Percentiles rank a stretch among this genome's conserved stretches.
Conservation (phyloP, 2,888 invertebrate genomes). For the Oligia latruncula region DNA sequence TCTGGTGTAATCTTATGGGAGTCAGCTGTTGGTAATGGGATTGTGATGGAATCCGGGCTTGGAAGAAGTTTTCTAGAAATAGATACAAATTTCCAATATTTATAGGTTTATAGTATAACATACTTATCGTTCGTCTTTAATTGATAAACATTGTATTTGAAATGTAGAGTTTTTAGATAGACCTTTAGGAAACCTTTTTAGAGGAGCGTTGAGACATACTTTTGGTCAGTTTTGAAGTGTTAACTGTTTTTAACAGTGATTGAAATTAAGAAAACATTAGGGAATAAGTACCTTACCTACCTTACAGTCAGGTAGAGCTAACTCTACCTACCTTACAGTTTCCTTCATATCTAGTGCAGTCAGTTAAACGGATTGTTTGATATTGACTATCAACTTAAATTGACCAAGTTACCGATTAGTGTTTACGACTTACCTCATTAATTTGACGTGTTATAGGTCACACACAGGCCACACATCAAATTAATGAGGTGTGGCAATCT, state of each 20-base stretch:
- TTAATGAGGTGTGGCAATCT: too few relatives aligned
- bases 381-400: neutral
- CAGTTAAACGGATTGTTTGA: neutral
- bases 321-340: neutral
- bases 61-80: slow-evolving; percentile 45
- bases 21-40: slow-evolving; percentile 76
- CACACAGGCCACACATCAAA: too few relatives aligned
- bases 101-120: slow-evolving; percentile 24
- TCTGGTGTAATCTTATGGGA: slow-evolving; percentile 60
- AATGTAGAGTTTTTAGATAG: neutral
- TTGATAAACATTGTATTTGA: slow-evolving; percentile 21
- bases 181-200: neutral
- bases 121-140: slow-evolving; percentile 32
- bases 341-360: neutral
- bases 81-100: slow-evolving; percentile 30
- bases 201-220: neutral
- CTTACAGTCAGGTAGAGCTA: neutral
- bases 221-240: neutral
- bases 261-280: neutral
- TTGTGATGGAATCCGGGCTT: slow-evolving; percentile 68
- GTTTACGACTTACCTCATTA: too few relatives aligned
- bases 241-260: neutral
- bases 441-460: too few relatives aligned
- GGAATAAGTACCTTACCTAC: too few relatives aligned
- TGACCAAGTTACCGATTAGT: neutral